Percentiles rank a stretch among this genome's conserved stretches.
Conservation (phyloP, 2,113 vertebrate species). For the Cepphus grylle region DNA sequence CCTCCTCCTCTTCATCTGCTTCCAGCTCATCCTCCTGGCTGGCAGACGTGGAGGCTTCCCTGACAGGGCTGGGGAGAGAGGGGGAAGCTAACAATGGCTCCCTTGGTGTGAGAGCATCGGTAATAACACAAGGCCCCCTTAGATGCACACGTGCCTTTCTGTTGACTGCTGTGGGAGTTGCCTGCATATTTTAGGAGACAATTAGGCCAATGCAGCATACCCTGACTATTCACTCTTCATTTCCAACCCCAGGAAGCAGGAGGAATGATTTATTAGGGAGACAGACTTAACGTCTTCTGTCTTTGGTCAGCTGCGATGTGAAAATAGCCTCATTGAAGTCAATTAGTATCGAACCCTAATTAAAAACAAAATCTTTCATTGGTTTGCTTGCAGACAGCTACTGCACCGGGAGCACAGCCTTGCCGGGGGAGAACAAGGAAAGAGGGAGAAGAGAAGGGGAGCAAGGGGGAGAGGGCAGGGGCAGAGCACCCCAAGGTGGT, state of each 20-base stretch:
- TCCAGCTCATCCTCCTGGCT: neutral
- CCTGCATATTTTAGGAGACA: conserved; percentile 47
- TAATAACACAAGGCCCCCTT: neutral
- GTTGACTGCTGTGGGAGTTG: conserved; percentile 33
- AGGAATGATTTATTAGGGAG: conserved; percentile 35
- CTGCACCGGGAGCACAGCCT: neutral
- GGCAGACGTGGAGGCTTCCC: neutral
- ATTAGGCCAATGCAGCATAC: neutral
- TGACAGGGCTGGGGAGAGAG: neutral
- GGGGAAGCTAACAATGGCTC: neutral
- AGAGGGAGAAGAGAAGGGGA: neutral
- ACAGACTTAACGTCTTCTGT: conserved; percentile 11
- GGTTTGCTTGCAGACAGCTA: neutral
- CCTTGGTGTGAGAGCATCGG: neutral
- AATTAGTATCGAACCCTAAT: conserved; percentile 13
- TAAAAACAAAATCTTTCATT: neutral
- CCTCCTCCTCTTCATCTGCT: neutral
- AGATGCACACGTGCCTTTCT: conserved; percentile 14
- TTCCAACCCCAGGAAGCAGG: neutral
- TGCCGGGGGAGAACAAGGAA: neutral
- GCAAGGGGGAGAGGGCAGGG: neutral
- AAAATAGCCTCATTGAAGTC: conserved; percentile 38
- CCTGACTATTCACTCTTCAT: conserved; percentile 8
- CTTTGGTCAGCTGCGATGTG: conserved; percentile 37
- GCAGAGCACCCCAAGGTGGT: neutral